Percentiles rank a stretch among this genome's conserved stretches.
phyloP scores from a whole-genome alignment of 2,113 vertebrate genomes.

The Synchiropus splendidus region DNA sequence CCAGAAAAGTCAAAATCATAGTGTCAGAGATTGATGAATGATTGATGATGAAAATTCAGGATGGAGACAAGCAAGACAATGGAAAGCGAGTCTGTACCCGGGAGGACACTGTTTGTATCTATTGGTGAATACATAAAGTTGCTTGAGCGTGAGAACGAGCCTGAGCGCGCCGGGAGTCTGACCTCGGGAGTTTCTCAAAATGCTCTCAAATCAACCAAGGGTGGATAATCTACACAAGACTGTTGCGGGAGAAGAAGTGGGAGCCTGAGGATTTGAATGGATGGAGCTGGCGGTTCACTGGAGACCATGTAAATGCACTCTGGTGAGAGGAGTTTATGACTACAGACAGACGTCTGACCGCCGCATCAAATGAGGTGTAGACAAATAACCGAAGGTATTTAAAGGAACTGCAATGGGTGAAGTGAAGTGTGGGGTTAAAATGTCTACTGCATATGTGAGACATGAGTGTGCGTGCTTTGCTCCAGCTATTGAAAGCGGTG shows the following conservation, averaged over 20 bases:
- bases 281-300: constrained; percentile 33
- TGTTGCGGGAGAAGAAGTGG: constrained; percentile 51
- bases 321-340: constrained; percentile 14
- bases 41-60: constrained; percentile 9
- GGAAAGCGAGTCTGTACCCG: constrained; percentile 21
- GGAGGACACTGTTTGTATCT: constrained; percentile 44
- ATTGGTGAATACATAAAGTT: constrained; percentile 49
- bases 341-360: no score
- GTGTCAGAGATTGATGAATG: constrained; percentile 4
- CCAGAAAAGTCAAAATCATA: constrained; percentile 1
- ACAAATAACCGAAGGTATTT: no score
- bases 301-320: constrained; percentile 31
- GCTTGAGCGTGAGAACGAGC: constrained; percentile 53
- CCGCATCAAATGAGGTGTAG: no score
- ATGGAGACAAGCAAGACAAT: constrained; percentile 22
- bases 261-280: constrained; percentile 20
- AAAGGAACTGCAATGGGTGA: no score
- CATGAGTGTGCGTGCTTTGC: no score
- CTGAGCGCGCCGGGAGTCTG: constrained; percentile 31
- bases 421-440: no score
- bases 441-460: no score
- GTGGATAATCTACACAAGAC: constrained; percentile 51
- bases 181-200: constrained; percentile 39
- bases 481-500: no score
- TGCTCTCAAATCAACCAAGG: constrained; percentile 49